These are phyloP conservation scores for Momotus momota DNA, from an alignment of 2,797 vertebrate species.

Conservation along the genomic window DNA sequence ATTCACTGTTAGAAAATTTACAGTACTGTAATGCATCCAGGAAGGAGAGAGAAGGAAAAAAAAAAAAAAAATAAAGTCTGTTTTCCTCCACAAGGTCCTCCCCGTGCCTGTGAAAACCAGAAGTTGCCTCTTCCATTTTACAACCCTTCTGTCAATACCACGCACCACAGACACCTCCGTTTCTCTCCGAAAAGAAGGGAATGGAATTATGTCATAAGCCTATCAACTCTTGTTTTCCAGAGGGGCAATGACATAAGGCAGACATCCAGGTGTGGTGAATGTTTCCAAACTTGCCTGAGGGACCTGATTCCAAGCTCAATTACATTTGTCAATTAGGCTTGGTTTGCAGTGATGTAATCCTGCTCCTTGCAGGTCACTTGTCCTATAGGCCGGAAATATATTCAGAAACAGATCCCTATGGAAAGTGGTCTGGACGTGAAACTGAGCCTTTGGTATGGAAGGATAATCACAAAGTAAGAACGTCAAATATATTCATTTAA, in stretches of 20 bases:
- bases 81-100: not conserved
- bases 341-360: constrained; percentile 40
- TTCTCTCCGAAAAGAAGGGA: not conserved
- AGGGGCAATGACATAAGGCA: constrained; percentile 46
- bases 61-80: not conserved
- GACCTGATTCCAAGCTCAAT: constrained; percentile 30
- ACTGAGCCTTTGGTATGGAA: not conserved
- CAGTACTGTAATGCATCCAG: not conserved
- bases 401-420: not conserved
- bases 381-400: not conserved
- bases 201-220: constrained; percentile 33
- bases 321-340: constrained; percentile 39
- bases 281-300: constrained; percentile 21
- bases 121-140: not conserved
- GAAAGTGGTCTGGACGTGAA: constrained; percentile 6
- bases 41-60: not conserved
- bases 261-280: constrained; percentile 58
- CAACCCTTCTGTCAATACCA: constrained; percentile 7
- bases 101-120: not conserved
- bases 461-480: not conserved
- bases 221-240: constrained; percentile 17
- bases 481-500: not conserved
- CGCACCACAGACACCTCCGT: not conserved
- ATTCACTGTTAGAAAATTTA: not conserved
- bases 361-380: not conserved